phyloP scores from a whole-genome alignment of 2,797 vertebrate genomes.

The Tangara arthus region DNA sequence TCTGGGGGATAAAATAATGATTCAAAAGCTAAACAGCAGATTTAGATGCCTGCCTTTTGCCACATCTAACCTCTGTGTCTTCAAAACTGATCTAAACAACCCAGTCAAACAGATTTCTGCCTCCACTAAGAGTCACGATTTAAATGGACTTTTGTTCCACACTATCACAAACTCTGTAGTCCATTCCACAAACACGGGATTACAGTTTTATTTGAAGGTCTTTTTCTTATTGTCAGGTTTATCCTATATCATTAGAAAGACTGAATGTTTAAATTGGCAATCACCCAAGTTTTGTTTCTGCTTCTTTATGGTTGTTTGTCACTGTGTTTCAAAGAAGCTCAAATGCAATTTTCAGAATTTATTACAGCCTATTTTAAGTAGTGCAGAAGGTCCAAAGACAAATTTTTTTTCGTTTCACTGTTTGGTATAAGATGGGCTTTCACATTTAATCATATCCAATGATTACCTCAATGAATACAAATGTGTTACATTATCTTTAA shows the following conservation, averaged over 20 bases:
- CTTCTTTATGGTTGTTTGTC: constrained; percentile 43
- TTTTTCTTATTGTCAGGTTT: background rate
- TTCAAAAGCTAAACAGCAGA: background rate
- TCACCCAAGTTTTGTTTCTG: constrained; percentile 21
- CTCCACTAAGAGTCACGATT: background rate
- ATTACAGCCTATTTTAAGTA: constrained; percentile 64
- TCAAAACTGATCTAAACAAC: background rate
- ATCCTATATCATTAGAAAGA: background rate
- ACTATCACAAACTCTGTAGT: background rate
- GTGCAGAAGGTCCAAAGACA: constrained; percentile 40
- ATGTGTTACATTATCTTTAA: constrained; percentile 75
- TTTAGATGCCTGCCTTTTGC: background rate
- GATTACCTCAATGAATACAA: constrained; percentile 76
- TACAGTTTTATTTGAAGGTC: background rate
- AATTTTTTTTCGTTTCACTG: constrained; percentile 63
- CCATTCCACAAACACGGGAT: background rate
- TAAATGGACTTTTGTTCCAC: background rate
- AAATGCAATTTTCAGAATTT: constrained; percentile 58
- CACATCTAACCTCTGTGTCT: background rate
- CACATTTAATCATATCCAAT: constrained; percentile 72
- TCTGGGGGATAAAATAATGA: background rate
- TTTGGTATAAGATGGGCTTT: constrained; percentile 67
- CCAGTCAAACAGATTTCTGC: background rate
- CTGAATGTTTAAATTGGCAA: background rate
- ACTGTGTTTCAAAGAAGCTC: constrained; percentile 42